These are phyloP conservation scores for Artemisiospiza belli DNA, from an alignment of 2,113 vertebrate species.

Conservation along the genomic window DNA sequence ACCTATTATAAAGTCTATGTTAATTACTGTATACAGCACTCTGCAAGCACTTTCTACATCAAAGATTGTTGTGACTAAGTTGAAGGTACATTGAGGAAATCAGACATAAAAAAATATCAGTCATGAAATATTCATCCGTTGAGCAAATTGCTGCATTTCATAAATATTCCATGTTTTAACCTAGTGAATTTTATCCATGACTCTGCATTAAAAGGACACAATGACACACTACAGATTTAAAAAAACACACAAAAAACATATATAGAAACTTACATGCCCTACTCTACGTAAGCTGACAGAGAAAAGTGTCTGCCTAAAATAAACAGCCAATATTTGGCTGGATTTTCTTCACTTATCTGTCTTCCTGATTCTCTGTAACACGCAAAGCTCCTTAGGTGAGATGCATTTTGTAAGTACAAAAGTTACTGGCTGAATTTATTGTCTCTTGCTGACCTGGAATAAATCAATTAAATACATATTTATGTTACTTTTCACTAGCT, in stretches of 20 bases:
- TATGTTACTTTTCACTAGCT: not conserved
- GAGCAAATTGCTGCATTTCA: constrained; percentile 7
- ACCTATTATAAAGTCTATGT: not conserved
- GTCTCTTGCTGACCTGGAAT: not conserved
- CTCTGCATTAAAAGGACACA: not conserved
- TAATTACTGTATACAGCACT: not conserved
- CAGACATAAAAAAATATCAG: not conserved
- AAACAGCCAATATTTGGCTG: not conserved
- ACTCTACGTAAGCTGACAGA: not conserved
- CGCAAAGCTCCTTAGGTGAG: not conserved
- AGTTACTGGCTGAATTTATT: not conserved
- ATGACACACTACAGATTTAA: not conserved
- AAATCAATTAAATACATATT: constrained; percentile 32
- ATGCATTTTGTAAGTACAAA: not conserved
- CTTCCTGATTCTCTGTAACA: not conserved
- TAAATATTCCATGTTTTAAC: constrained; percentile 33
- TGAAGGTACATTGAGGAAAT: not conserved
- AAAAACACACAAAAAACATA: not conserved
- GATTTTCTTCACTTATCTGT: not conserved
- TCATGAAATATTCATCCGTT: constrained; percentile 53
- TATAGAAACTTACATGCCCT: not conserved
- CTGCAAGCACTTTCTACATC: not conserved
- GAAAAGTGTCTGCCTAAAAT: not conserved
- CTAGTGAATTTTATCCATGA: constrained; percentile 26
- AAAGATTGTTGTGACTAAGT: constrained; percentile 7